A percentile compares a stretch with the other conserved stretches of the same genome.
phyloP scores from a whole-genome alignment of 1,140 invertebrate genomes.

The Rhagoletis pomonella region DNA sequence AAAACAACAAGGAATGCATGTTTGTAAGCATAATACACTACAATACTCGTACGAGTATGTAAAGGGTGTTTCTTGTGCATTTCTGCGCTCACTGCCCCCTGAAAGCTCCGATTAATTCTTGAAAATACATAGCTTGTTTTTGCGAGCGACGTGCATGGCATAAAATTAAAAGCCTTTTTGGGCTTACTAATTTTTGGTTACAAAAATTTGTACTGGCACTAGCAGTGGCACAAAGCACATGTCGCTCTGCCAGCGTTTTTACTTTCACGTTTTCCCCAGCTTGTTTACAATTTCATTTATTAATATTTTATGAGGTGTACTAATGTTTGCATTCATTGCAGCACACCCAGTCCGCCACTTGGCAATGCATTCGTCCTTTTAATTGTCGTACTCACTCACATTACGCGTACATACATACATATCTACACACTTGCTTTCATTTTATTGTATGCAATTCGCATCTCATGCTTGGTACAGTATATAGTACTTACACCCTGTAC shows the following conservation, averaged over 20 bases:
- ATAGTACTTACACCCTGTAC: neutral
- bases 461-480: neutral
- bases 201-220: neutral
- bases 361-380: neutral
- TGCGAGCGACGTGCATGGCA: neutral
- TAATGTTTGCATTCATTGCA: constrained; percentile 13
- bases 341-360: neutral
- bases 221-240: neutral
- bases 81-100: too few relatives aligned
- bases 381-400: neutral
- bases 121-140: neutral
- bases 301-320: constrained; percentile 47
- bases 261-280: neutral
- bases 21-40: neutral
- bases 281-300: constrained; percentile 48
- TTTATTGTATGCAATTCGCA: neutral
- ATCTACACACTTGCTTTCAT: neutral
- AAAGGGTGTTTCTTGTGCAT: too few relatives aligned
- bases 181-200: neutral
- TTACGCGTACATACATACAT: neutral
- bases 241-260: neutral
- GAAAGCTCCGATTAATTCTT: too few relatives aligned
- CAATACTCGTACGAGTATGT: too few relatives aligned
- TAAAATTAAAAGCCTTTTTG: neutral
- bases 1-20: neutral